Conservation (phyloP, 2,113 vertebrate species). For the Microtus pennsylvanicus region DNA sequence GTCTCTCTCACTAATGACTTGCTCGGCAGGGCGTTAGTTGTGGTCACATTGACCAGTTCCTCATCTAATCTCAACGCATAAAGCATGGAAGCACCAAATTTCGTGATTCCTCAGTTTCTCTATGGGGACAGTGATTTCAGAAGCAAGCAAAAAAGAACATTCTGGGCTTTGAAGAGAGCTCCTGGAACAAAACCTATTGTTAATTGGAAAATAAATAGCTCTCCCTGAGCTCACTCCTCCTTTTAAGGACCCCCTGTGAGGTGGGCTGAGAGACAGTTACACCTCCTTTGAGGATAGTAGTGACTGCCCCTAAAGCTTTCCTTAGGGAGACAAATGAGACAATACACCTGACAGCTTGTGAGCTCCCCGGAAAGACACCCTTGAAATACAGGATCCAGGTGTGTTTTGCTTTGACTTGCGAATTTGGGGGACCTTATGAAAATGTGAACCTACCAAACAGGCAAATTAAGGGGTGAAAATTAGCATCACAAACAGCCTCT, state of each 20-base stretch:
- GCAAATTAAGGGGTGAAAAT: slow-evolving; percentile 81
- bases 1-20: background rate
- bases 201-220: slow-evolving; percentile 73
- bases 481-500: slow-evolving; percentile 78
- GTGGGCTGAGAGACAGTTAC: slow-evolving; percentile 59
- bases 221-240: slow-evolving; percentile 3
- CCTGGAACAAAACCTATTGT: slow-evolving; percentile 42
- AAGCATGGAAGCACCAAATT: background rate
- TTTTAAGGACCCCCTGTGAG: slow-evolving; percentile 37
- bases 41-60: background rate
- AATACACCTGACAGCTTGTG: slow-evolving; percentile 65
- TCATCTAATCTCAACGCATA: background rate
- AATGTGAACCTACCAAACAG: slow-evolving; percentile 77
- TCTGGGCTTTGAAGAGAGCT: slow-evolving; percentile 48
- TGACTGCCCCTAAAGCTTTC: slow-evolving; percentile 53
- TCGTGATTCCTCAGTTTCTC: slow-evolving; percentile 33
- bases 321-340: slow-evolving; percentile 68
- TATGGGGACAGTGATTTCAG: background rate
- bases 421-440: slow-evolving; percentile 73
- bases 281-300: slow-evolving; percentile 76
- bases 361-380: slow-evolving; percentile 69
- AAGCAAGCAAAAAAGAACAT: slow-evolving; percentile 45
- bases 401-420: slow-evolving; percentile 65
- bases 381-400: slow-evolving; percentile 77
- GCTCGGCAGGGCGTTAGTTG: background rate